Evolutionary conservation across 2,888 invertebrate species (phyloP), one percentile per base, ranked within the genome.

Genomic region (Liposcelis brunnea): DNA sequence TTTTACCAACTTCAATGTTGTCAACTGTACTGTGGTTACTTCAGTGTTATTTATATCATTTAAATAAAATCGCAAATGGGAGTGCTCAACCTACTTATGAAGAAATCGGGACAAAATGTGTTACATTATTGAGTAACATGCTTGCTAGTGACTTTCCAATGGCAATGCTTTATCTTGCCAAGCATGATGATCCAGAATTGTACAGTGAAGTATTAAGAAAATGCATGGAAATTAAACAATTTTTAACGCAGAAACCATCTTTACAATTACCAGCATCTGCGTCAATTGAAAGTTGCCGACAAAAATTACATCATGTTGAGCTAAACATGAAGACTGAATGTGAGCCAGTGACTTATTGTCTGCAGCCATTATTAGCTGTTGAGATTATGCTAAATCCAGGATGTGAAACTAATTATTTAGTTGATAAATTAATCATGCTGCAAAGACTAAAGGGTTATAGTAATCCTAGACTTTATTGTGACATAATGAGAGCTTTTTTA

Each of bases 401-500:
- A 54, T 80, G 80, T 45, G 83, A 90, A 53, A 77, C 87, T 19
- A 73, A 79, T 43, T 75, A 79, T 42, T 73, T 90, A 51, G 81
- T 85, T 1, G 78, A 80, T 52, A 86, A 91, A 58, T 64, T 94
- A 44, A 65, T 83, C 37, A 79, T 91, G 70, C 71, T 93, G 43
- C 82, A 90, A 60, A 75, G 81, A 52, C 68, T 91, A 1, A 87
- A 91, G 66, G 66, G 81, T 45, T 81, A 84, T 54, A 70, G 77
- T n/a, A 73, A 80, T 52, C 71, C 85, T 1, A 74, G 86, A 51
- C 62, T 94, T 1, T 91, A 84, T 58, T 82, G 84, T 59, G 93
- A 94, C 68, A 71, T 94, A 26, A 81, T 93, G 53, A 71, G 91
- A 50, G 85, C 89, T 0, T 86, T 89, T 56, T 76, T 93, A 48